Evolutionary conservation across 2,113 vertebrate species (phyloP).

Genomic region (Cepphus grylle): DNA sequence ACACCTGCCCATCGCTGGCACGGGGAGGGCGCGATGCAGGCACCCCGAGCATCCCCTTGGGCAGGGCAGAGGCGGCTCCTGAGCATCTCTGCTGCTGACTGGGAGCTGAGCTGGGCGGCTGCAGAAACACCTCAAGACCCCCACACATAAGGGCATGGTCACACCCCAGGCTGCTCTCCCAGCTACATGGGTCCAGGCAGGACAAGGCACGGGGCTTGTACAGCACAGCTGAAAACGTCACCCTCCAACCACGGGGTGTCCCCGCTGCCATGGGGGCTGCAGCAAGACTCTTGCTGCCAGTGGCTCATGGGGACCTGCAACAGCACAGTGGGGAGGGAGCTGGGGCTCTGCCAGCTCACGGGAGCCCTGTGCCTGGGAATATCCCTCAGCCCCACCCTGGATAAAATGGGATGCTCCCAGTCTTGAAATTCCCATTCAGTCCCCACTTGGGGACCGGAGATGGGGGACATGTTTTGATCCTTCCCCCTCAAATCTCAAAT

Average conservation of each 20-base stretch:
- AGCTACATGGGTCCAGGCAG: not conserved
- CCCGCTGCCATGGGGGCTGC: not conserved
- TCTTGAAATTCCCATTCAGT: not conserved
- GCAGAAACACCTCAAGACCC: not conserved
- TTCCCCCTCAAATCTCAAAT: not conserved
- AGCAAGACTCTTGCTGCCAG: not conserved
- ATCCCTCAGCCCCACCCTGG: not conserved
- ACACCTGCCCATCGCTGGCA: not conserved
- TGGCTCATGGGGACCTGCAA: not conserved
- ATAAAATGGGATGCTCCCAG: not conserved
- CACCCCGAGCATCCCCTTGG: not conserved
- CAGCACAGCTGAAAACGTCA: not conserved
- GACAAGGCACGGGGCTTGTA: fast-evolving
- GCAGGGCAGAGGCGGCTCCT: not conserved
- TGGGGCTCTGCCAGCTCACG: not conserved
- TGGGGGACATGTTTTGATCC: not conserved
- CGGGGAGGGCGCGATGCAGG: not conserved
- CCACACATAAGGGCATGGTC: not conserved
- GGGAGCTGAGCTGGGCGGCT: not conserved
- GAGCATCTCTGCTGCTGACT: not conserved
- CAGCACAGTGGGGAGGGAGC: not conserved
- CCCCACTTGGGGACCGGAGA: not conserved
- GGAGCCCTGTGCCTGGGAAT: not conserved
- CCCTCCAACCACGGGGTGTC: not conserved
- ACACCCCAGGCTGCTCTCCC: not conserved